Base-by-base conservation (phyloP, 2,888 invertebrate species). In the Melinopterus prodromus region DNA sequence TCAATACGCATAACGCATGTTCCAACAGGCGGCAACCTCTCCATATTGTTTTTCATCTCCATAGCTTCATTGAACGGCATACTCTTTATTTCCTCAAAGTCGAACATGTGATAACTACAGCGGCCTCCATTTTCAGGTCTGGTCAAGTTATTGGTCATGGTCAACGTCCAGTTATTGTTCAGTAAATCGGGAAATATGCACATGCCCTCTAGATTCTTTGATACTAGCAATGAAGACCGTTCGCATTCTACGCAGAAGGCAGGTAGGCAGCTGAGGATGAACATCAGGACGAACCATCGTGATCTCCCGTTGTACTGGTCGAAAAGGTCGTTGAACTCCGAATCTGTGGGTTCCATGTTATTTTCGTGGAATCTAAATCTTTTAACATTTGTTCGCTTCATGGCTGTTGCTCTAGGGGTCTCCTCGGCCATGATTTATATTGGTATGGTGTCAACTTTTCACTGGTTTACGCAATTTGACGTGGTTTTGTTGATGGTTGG, bases 181-280 rank as follows among this genome's bases (percentile, higher is more conserved):
- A 80, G 75, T 14, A 80, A 16, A 16, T 77, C 69, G 14, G 78
- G 78, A 69, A 78, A 69, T 16, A 80, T 35, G n/a, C 80, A 80
- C n/a, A 72, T 80, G 6, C 70, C 69, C 76, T 80, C 78, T n/a
- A 77, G n/a, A 16, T 76, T 76, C 16, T 16, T 35, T 16, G 78
- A 71, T 15, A 69, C 36, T 6, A 71, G n/a, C 16, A 14, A 15
- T 15, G 75, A 16, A 3, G 69, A n/a, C 37, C 74, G 35, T 36
- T 74, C 14, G 15, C 75, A 70, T 14, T 78, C 71, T 74, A 69
- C 16, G 16, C 77, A 53, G 69, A 71, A 79, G 35, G 69, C 35
- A 6, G 77, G 77, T 35, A 79, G 0, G 14, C 69, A 72, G 7
- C 71, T 53, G 35, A 79, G 26, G 53, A 77, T 12, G 72, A 79